Conservation (phyloP, 1,140 invertebrate genomes). For the Pristionchus pacificus region DNA sequence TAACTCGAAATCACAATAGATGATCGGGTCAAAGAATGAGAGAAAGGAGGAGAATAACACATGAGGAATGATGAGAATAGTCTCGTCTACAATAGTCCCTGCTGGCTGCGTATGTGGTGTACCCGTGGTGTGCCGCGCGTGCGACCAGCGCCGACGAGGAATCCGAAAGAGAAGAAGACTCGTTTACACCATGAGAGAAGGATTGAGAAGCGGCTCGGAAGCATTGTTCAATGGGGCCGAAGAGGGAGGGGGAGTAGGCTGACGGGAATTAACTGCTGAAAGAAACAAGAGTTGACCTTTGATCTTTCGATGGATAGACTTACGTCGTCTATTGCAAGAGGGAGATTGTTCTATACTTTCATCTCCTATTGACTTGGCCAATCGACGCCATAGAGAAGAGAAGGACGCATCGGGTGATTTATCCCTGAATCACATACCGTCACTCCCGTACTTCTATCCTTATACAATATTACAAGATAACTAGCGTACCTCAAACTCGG, state of each 20-base stretch:
- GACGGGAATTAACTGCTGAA: neutral
- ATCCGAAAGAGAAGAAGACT: no score
- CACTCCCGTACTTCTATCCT: neutral
- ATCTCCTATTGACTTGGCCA: neutral
- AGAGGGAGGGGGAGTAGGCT: neutral
- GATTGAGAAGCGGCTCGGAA: neutral
- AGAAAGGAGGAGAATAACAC: no score
- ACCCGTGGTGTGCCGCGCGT: no score
- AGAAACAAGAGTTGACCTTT: neutral
- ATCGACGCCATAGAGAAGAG: neutral
- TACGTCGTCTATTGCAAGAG: no score
- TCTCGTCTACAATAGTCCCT: no score
- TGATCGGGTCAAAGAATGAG: no score
- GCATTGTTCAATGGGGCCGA: neutral
- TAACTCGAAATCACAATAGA: no score
- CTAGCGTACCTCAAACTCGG: neutral
- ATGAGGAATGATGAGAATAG: no score
- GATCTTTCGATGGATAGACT: neutral
- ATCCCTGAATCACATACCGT: neutral
- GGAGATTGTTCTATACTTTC: no score
- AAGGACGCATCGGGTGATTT: neutral
- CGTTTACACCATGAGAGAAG: neutral
- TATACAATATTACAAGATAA: neutral
- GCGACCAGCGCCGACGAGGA: no score
- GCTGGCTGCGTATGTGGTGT: no score